These are phyloP conservation scores for Hesperophylax magnus DNA, from an alignment of 1,140 invertebrate genomes.

Conservation along the genomic window DNA sequence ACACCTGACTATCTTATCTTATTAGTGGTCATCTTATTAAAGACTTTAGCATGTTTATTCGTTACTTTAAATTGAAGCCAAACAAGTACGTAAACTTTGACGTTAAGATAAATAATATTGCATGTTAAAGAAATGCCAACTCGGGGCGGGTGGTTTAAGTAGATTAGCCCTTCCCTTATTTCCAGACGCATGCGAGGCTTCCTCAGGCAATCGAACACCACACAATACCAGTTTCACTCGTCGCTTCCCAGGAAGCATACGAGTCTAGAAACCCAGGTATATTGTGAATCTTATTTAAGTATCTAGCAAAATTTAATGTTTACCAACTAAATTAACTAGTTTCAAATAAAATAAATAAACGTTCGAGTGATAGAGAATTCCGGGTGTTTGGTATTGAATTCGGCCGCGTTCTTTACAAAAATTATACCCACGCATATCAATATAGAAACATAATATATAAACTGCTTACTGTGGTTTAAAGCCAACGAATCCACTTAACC, in stretches of 20 bases:
- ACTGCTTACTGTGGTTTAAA: no score
- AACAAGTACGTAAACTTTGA: background rate
- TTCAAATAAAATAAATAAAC: no score
- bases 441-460: no score
- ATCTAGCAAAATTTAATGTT: background rate
- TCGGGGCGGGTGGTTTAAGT: background rate
- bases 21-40: background rate
- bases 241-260: background rate
- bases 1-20: no score
- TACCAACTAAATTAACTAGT: no score
- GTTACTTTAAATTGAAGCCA: background rate
- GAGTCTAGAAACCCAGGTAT: slow-evolving; percentile 1
- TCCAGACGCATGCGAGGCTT: background rate
- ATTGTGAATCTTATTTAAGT: background rate
- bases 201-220: background rate
- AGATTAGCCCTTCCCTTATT: background rate
- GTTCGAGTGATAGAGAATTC: no score
- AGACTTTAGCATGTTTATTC: background rate
- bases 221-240: background rate
- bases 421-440: no score
- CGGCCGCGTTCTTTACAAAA: no score
- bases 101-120: background rate
- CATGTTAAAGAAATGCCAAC: background rate
- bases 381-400: no score
- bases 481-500: no score